phyloP scores from a whole-genome alignment of 2,888 invertebrate species.

The Tortrix viridana region DNA sequence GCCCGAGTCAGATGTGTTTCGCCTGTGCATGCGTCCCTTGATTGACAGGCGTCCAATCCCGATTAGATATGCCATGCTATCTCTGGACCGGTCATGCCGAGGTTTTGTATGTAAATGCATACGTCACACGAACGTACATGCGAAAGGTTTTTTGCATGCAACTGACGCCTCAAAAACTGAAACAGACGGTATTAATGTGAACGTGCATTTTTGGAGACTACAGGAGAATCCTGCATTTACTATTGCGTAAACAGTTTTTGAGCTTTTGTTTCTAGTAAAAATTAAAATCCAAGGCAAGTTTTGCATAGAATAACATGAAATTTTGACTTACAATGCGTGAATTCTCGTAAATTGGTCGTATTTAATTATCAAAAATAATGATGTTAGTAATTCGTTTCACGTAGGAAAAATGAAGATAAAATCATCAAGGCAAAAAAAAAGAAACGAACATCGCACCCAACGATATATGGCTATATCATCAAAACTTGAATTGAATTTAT shows the following conservation, averaged over 20 bases:
- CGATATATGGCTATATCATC: slow-evolving; percentile 54
- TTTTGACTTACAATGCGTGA: too few species aligned
- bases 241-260: too few species aligned
- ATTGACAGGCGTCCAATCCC: slow-evolving; percentile 43
- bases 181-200: slow-evolving; percentile 24
- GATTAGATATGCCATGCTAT: slow-evolving; percentile 78
- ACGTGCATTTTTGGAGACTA: neutral
- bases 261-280: too few species aligned
- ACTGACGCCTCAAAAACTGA: slow-evolving; percentile 60
- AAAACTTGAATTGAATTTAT: slow-evolving; percentile 52
- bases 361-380: too few species aligned
- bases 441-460: slow-evolving; percentile 45
- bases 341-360: too few species aligned
- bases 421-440: neutral
- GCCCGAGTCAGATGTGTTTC: slow-evolving; percentile 36
- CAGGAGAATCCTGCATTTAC: neutral
- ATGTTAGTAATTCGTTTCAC: too few species aligned
- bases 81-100: slow-evolving; percentile 65
- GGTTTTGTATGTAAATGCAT: slow-evolving; percentile 79
- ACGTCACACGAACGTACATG: slow-evolving; percentile 58
- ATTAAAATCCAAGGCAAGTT: too few species aligned
- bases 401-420: too few species aligned
- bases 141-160: slow-evolving; percentile 55
- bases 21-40: slow-evolving; percentile 50
- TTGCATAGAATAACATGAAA: too few species aligned